phyloP scores from a whole-genome alignment of 2,797 vertebrate genomes.

The Hapalemur alaotrensis region DNA sequence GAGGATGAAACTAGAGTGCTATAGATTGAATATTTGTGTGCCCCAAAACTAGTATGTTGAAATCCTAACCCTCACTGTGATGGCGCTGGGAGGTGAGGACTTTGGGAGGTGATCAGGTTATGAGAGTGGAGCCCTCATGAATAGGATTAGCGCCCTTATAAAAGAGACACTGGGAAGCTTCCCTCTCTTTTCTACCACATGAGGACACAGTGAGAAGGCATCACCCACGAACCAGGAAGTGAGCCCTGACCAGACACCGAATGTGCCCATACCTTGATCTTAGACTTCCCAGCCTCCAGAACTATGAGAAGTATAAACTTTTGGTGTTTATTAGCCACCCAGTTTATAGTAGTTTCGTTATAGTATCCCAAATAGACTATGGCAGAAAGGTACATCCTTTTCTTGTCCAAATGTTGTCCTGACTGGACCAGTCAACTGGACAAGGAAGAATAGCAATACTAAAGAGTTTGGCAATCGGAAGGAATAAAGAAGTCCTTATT shows the following conservation, averaged over 20 bases:
- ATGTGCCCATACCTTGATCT: background rate
- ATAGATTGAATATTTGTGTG: background rate
- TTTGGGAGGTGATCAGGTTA: background rate
- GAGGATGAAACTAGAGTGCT: background rate
- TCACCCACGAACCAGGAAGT: background rate
- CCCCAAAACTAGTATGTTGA: background rate
- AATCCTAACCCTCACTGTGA: background rate
- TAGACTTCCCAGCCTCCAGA: background rate
- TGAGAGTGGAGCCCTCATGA: background rate
- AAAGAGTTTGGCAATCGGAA: conserved; percentile 6
- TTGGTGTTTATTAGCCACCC: background rate
- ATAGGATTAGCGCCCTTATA: background rate
- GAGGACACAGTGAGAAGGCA: background rate
- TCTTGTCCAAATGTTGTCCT: background rate
- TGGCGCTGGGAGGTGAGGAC: background rate
- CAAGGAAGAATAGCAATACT: background rate
- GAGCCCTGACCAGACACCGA: background rate
- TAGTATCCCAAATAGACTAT: background rate
- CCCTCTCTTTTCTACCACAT: background rate
- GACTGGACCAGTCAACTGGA: background rate
- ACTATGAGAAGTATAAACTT: background rate
- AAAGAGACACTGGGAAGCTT: background rate
- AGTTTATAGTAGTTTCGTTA: background rate
- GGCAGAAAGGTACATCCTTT: background rate
- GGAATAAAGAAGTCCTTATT: background rate